Evolutionary conservation across 1,140 invertebrate genomes (phyloP), one percentile per base, ranked within the genome.

Genomic region (Diorhabda carinulata): DNA sequence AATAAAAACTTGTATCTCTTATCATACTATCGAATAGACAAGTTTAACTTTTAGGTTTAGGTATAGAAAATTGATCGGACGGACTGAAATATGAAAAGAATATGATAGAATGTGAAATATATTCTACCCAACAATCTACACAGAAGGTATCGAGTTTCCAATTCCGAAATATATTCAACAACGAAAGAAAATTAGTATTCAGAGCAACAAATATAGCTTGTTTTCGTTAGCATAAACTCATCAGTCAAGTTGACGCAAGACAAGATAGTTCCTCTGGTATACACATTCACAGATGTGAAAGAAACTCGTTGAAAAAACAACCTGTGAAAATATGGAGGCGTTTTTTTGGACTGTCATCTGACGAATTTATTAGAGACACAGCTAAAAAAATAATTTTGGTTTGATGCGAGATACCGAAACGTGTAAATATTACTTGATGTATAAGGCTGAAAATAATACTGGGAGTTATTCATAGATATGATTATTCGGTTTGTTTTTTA

Each of bases 361-460:
- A 52, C 47, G 47, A 52, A 52, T 52, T 52, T 52, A 52, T 52
- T 52, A 52, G 47, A 52, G 47, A 52, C 47, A 52, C n/a, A 52
- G 47, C 6, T 52, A 52, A 52, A 52, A 52, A 52, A n/a, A 8
- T 8, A 8, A 8, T 52, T 52, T 52, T 6, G 47, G 6, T 52
- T 52, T 52, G 47, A 8, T 52, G n/a, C 47, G n/a, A 52, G 47
- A 52, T n/a, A 52, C 6, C n/a, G 47, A 52, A 8, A 52, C 47
- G 47, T 52, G 47, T n/a, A n/a, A 52, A n/a, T n/a, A n/a, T 52
- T 52, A n/a, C 47, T 6, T 52, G 47, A 52, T 52, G 47, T 52
- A 52, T 52, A 52, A 8, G n/a, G n/a, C 47, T n/a, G n/a, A 52
- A 52, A 52, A 8, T 52, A 52, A 25, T 25, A 25, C 25, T 25